Percentiles rank a stretch among this genome's conserved stretches.
These are phyloP conservation scores for Tadarida brasiliensis DNA, from an alignment of 2,797 vertebrate genomes.

Conservation along the genomic window DNA sequence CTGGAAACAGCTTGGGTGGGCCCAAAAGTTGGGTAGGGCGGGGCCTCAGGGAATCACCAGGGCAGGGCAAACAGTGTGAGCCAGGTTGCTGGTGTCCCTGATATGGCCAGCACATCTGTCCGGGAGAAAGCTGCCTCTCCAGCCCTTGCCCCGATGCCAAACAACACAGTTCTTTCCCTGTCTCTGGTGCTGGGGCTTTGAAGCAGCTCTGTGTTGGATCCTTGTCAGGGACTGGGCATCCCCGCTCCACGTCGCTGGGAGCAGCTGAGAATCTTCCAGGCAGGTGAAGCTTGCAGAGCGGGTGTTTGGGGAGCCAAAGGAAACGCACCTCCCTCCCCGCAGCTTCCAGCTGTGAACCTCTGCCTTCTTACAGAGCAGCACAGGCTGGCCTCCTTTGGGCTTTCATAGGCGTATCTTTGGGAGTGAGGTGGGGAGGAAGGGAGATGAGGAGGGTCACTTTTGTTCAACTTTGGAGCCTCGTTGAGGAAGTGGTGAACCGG, in stretches of 20 bases:
- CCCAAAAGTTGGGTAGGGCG: no score
- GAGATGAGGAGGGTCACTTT: neutral
- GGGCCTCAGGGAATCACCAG: no score
- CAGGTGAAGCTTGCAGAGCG: constrained; percentile 8
- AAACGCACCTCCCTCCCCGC: constrained; percentile 56
- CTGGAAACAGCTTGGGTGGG: no score
- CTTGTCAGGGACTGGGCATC: neutral
- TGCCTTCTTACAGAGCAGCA: constrained; percentile 79
- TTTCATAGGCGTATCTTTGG: constrained; percentile 65
- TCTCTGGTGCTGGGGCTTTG: neutral
- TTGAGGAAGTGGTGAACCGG: neutral
- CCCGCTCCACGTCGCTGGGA: neutral
- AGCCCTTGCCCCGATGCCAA: no score
- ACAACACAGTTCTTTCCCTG: no score
- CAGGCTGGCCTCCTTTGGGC: constrained; percentile 60
- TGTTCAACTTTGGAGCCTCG: neutral
- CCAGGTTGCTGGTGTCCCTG: no score
- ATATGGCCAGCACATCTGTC: no score
- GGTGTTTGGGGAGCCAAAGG: constrained; percentile 62
- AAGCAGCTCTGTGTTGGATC: neutral
- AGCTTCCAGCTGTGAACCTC: constrained; percentile 71
- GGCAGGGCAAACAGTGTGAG: no score
- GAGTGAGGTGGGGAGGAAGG: constrained; percentile 12
- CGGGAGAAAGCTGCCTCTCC: no score
- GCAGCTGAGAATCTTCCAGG: constrained; percentile 60